Evolutionary conservation across 2,113 vertebrate genomes (phyloP).

Genomic region (Pithys albifrons): DNA sequence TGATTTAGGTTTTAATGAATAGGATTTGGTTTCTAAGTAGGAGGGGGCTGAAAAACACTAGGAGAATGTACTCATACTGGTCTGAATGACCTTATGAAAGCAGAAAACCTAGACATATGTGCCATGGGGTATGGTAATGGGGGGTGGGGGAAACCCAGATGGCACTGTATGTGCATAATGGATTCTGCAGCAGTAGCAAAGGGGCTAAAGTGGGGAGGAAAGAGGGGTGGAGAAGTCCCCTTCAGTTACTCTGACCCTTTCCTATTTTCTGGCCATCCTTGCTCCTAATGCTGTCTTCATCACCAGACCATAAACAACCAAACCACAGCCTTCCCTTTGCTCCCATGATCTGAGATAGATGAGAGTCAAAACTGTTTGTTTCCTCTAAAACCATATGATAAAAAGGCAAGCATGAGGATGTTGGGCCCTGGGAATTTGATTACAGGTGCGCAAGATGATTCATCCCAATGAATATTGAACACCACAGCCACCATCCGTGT

Average conservation of each 20-base stretch:
- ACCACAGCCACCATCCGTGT: rapidly evolving
- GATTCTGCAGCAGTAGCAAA: background rate
- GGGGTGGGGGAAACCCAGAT: conserved; percentile 8
- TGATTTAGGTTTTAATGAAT: conserved; percentile 62
- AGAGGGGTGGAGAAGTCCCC: too few relatives aligned
- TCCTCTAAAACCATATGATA: background rate
- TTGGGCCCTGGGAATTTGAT: background rate
- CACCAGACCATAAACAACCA: background rate
- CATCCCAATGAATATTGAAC: background rate
- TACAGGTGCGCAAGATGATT: background rate
- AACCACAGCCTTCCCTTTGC: background rate
- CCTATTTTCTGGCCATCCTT: background rate
- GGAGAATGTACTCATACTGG: background rate
- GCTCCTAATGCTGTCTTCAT: background rate
- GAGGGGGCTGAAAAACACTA: background rate
- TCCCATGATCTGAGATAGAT: background rate
- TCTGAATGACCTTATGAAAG: background rate
- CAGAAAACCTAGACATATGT: conserved; percentile 33
- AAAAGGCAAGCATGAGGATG: background rate
- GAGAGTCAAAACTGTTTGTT: background rate
- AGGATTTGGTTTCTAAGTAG: conserved; percentile 58
- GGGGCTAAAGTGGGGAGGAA: background rate
- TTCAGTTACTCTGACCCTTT: background rate
- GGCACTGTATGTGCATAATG: background rate
- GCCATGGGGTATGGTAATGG: background rate